phyloP scores from a whole-genome alignment of 2,888 invertebrate species.

The Phania funesta region DNA sequence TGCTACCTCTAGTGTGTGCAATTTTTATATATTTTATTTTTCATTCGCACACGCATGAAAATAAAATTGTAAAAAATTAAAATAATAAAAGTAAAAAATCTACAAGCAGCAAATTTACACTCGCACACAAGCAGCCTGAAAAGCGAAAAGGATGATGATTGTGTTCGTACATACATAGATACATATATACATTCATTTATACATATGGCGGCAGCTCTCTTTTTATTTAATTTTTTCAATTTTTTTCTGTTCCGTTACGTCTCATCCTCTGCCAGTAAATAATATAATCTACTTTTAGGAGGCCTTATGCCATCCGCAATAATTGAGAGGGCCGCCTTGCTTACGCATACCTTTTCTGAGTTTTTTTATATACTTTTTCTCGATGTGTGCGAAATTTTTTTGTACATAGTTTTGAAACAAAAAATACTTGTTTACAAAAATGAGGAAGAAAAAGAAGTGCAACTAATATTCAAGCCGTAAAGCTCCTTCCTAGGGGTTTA shows the following conservation, averaged over 20 bases:
- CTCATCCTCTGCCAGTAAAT: conserved; percentile 59
- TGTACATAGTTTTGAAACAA: conserved; percentile 56
- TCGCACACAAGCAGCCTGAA: neutral
- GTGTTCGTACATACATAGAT: conserved; percentile 7
- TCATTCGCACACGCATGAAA: conserved; percentile 78
- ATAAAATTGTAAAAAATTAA: conserved; percentile 75
- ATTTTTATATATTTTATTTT: conserved; percentile 75
- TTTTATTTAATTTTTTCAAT: conserved; percentile 22
- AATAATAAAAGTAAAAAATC: conserved; percentile 22
- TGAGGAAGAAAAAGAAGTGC: conserved; percentile 6
- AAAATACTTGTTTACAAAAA: conserved; percentile 35
- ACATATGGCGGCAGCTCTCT: neutral
- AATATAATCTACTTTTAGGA: conserved; percentile 63
- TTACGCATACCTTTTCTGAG: conserved; percentile 41
- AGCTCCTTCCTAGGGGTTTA: conserved; percentile 16
- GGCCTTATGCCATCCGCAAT: neutral
- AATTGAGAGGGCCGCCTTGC: neutral
- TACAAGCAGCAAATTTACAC: conserved; percentile 13
- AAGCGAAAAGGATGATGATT: neutral
- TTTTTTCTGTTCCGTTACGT: conserved; percentile 24
- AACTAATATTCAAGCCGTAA: neutral
- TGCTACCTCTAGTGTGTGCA: conserved; percentile 10
- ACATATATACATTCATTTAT: too few species aligned
- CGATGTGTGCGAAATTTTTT: conserved; percentile 30
- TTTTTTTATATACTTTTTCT: conserved; percentile 40